These are phyloP conservation scores for Achatina immaculata DNA, from an alignment of 1,140 invertebrate genomes.

Conservation along the genomic window DNA sequence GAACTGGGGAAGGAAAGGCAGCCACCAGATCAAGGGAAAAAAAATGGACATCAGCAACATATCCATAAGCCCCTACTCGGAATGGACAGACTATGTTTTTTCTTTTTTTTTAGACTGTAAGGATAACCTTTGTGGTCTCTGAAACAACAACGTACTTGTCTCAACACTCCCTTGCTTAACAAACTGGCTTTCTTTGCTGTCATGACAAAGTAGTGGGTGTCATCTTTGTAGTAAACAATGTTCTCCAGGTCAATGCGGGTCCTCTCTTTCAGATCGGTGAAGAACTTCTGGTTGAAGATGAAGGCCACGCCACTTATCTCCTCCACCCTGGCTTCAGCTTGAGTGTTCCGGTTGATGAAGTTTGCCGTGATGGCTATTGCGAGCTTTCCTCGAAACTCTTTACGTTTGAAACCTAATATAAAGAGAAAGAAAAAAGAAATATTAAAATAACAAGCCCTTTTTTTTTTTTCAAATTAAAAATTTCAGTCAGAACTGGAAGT, in stretches of 20 bases:
- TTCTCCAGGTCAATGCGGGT: constrained; percentile 98
- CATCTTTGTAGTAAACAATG: constrained; percentile 97
- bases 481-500: too few relatives aligned
- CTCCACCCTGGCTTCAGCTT: constrained; percentile 92
- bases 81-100: too few relatives aligned
- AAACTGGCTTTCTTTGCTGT: constrained; percentile 97
- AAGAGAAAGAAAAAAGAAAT: too few relatives aligned
- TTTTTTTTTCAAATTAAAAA: too few relatives aligned
- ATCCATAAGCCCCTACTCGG: too few relatives aligned
- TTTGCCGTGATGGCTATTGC: constrained; percentile 99
- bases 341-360: constrained; percentile 93
- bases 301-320: constrained; percentile 98
- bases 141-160: constrained; percentile 74
- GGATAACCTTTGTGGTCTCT: too few relatives aligned
- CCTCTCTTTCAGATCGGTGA: constrained; percentile 83
- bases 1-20: too few relatives aligned
- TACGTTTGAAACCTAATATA: constrained; percentile 83
- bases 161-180: constrained; percentile 89
- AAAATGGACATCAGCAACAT: too few relatives aligned
- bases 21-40: too few relatives aligned
- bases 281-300: constrained; percentile 98
- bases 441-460: constrained; percentile 24
- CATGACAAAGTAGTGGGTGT: constrained; percentile 99
- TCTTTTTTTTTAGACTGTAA: too few relatives aligned
- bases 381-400: constrained; percentile 96